Evolutionary conservation across 2,888 invertebrate genomes (phyloP).

Genomic region (Parascotia fuliginaria): DNA sequence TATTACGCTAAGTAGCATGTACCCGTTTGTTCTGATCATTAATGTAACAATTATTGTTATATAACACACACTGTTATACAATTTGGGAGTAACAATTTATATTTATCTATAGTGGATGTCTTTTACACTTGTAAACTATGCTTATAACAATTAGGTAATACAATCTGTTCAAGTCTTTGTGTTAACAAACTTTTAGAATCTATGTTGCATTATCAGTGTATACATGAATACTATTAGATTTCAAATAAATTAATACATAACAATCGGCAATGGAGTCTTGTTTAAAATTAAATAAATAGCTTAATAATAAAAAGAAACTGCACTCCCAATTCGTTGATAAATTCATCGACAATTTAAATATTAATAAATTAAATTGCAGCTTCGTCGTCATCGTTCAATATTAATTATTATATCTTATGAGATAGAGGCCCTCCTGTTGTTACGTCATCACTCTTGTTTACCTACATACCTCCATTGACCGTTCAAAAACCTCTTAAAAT

Average conservation of each 20-base stretch:
- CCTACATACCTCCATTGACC: not conserved
- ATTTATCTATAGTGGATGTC: conserved; percentile 7
- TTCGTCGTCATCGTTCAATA: not conserved
- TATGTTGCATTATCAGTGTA: not conserved
- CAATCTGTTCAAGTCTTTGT: conserved; percentile 9
- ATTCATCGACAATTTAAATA: not conserved
- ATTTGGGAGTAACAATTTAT: conserved; percentile 40
- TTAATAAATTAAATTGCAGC: not conserved
- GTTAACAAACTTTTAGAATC: not conserved
- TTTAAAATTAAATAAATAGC: conserved; percentile 31
- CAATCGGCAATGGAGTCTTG: conserved; percentile 13
- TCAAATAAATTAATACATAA: conserved; percentile 15
- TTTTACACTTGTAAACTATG: conserved; percentile 8
- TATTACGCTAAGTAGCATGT: conserved; percentile 61
- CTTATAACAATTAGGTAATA: conserved; percentile 1
- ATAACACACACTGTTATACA: conserved; percentile 36
- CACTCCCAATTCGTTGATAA: conserved; percentile 38
- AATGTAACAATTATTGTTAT: conserved; percentile 45
- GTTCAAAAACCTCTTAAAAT: no score
- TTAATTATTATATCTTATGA: not conserved
- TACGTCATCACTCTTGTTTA: not conserved
- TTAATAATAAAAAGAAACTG: conserved; percentile 28
- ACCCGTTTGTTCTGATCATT: conserved; percentile 59
- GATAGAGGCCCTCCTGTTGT: not conserved
- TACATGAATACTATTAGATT: conserved; percentile 11